Percentiles rank a stretch among this genome's conserved stretches.
Conservation (phyloP, 2,888 invertebrate genomes). For the Drosophila mercatorum region DNA sequence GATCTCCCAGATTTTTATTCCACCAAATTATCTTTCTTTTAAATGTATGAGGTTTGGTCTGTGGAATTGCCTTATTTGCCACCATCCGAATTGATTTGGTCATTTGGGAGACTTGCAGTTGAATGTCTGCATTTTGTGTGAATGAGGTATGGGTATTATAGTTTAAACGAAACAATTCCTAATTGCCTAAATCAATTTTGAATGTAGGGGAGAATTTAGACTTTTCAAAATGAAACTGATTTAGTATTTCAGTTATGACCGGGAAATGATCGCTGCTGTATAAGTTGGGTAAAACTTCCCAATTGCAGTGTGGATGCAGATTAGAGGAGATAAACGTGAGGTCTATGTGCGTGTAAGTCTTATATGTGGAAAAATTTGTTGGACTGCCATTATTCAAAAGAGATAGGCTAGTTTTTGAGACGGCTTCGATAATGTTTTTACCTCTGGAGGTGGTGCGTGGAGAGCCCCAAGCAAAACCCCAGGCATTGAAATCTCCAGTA, state of each 20-base stretch:
- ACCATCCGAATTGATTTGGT: background rate
- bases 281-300: constrained; percentile 14
- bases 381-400: background rate
- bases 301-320: constrained; percentile 21
- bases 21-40: background rate
- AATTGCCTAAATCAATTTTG: background rate
- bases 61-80: background rate
- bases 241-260: background rate
- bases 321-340: constrained; percentile 25
- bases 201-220: background rate
- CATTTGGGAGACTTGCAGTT: background rate
- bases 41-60: background rate
- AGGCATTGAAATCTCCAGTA: constrained; percentile 33
- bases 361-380: constrained; percentile 19
- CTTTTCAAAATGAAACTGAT: background rate
- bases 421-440: constrained; percentile 16
- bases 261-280: constrained; percentile 24
- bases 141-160: constrained; percentile 7
- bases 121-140: background rate
- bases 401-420: background rate
- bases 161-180: constrained; percentile 11
- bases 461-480: constrained; percentile 32
- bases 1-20: constrained; percentile 11
- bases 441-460: constrained; percentile 17
- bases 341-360: constrained; percentile 26